phyloP scores from a whole-genome alignment of 2,888 invertebrate genomes.

The Neoscelio sp. region DNA sequence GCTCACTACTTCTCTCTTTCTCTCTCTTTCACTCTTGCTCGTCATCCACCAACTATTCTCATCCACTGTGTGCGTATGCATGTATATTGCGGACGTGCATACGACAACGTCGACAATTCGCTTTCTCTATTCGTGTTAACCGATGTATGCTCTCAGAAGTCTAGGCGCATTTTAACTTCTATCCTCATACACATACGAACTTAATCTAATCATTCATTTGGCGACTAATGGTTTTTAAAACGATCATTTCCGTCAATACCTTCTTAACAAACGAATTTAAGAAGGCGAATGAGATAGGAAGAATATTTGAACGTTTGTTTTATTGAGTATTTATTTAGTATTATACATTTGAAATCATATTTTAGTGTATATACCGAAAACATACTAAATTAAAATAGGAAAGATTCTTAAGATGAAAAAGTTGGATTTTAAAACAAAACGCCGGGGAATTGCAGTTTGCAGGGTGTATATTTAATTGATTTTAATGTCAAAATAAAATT shows the following conservation, averaged over 20 bases:
- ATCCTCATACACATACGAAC: conserved; percentile 34
- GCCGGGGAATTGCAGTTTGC: too few species aligned
- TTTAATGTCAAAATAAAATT: too few species aligned
- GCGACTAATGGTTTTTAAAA: conserved; percentile 36
- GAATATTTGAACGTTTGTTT: too few species aligned
- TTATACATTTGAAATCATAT: too few species aligned
- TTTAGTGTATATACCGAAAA: too few species aligned
- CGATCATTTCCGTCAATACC: conserved; percentile 7
- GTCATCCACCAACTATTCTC: conserved; percentile 54
- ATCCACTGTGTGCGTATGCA: conserved; percentile 47
- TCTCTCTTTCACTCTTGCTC: conserved; percentile 31
- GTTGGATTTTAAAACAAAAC: too few species aligned
- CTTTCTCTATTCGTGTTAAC: conserved; percentile 44
- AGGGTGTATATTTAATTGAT: too few species aligned
- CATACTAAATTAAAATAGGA: too few species aligned
- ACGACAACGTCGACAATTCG: conserved; percentile 51
- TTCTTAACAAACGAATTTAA: too few species aligned
- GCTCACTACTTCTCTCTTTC: conserved; percentile 37
- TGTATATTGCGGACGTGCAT: conserved; percentile 54
- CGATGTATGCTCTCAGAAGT: conserved; percentile 47
- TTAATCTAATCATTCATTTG: conserved; percentile 51
- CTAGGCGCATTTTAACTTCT: conserved; percentile 54
- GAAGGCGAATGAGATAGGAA: too few species aligned
- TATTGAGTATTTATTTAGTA: too few species aligned
- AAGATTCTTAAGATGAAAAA: too few species aligned